These are phyloP conservation scores for Girardinichthys multiradiatus DNA, from an alignment of 2,113 vertebrate genomes.

Conservation along the genomic window DNA sequence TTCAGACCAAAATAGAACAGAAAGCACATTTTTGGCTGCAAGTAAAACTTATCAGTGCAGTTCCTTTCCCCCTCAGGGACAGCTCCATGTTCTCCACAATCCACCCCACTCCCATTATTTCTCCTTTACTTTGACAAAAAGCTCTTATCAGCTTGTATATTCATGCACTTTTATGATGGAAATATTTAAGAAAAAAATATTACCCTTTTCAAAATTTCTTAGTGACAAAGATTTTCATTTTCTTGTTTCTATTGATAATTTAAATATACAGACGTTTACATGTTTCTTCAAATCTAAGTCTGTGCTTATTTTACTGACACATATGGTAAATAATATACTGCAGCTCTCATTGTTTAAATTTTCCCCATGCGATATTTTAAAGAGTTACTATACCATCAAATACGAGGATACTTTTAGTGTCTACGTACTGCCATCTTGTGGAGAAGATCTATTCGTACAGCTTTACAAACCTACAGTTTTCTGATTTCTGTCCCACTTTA, in stretches of 20 bases:
- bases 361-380: conserved; percentile 15
- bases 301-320: background rate
- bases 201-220: too few species aligned
- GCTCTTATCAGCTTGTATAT: too few species aligned
- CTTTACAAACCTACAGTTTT: background rate
- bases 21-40: conserved; percentile 57
- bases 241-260: too few species aligned
- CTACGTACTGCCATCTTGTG: conserved; percentile 58
- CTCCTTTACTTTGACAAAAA: conserved; percentile 1
- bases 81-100: conserved; percentile 7
- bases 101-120: background rate
- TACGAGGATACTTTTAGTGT: conserved; percentile 10
- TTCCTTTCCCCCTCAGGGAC: conserved; percentile 35
- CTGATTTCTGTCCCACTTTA: conserved; percentile 1
- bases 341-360: background rate
- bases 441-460: conserved; percentile 8
- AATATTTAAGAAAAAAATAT: background rate
- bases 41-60: conserved; percentile 46
- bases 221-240: too few species aligned
- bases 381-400: conserved; percentile 2
- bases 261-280: too few species aligned
- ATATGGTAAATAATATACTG: conserved; percentile 12
- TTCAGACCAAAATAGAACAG: conserved; percentile 67
- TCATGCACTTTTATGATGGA: background rate
- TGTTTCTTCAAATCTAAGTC: too few species aligned